Evolutionary conservation across 92 coral and sea anemone species (phyloP), one percentile per base, ranked within the genome.

Genomic region (Zoanthus sansibaricus): DNA sequence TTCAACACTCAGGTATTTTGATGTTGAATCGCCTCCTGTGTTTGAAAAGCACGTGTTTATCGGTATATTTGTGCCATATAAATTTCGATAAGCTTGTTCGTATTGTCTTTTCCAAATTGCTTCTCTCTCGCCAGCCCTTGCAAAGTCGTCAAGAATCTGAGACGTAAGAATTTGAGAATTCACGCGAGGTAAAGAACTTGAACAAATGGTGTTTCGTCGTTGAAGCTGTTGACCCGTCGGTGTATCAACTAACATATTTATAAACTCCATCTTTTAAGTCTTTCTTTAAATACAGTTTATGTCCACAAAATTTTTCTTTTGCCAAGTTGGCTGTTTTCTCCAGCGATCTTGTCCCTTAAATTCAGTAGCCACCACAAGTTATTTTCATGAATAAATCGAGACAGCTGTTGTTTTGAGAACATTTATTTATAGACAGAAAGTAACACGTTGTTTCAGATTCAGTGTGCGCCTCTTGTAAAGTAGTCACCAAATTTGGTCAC

Each of bases 201-300:
- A 80, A 30, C 85, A 80, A 47, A 80, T 80, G 2, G 85, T 80
- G 58, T 80, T 80, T 18, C 85, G 42, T 0, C 85, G 74, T 5
- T 80, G 85, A 44, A 80, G 85, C 37, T 80, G 85, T 6, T 80
- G 85, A 10, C 85, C 85, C 7, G 85, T 80, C 44, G 85, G 85
- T 46, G 85, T 80, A 12, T 80, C 85, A 31, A 64, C 85, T 3
- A 80, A 6, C 21, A 66, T n/a, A 33, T 80, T 80, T 37, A 80
- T 80, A 67, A 80, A 80, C 32, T 80, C 85, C 85, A 80, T 80
- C 62, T 66, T 80, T 1, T 20, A 17, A 55, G 12, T 10, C 46
- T 67, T 17, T 49, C 10, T 7, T 71, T 20, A 7, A 18, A 30
- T 1, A 18, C 10, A 46, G n/a, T 33, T 61, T 44, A 9, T 42